These are phyloP conservation scores for Chromobotia macracanthus DNA, from an alignment of 2,797 vertebrate species.

Conservation along the genomic window DNA sequence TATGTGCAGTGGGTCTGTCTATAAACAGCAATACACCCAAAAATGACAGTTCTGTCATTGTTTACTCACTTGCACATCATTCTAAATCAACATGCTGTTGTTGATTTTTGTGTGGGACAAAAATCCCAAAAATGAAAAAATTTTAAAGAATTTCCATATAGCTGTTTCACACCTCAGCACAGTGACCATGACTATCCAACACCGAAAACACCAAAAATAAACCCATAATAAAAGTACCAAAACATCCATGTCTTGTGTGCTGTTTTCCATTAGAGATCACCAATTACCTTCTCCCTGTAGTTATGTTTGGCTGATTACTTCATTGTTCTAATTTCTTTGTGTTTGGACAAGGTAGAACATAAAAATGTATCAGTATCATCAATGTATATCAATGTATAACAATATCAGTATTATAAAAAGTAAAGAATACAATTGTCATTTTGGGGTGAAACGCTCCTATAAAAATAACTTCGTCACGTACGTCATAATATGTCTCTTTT, in stretches of 20 bases:
- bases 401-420: not conserved
- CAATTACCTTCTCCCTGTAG: not conserved
- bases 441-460: not conserved
- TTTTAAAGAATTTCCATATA: too few relatives aligned
- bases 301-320: too few relatives aligned
- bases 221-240: not conserved
- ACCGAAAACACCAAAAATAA: not conserved
- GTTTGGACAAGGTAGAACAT: too few relatives aligned
- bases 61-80: conserved; percentile 3
- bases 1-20: not conserved
- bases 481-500: not conserved
- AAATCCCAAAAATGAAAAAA: not conserved
- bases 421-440: not conserved
- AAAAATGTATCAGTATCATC: not conserved
- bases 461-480: not conserved
- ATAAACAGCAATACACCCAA: not conserved
- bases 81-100: not conserved
- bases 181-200: not conserved
- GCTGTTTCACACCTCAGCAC: not conserved
- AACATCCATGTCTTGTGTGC: not conserved
- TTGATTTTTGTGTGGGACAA: not conserved
- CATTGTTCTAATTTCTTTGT: too few relatives aligned
- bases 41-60: not conserved
- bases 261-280: not conserved
- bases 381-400: too few relatives aligned